phyloP scores from a whole-genome alignment of 2,888 invertebrate genomes.

The Synergus itoensis region DNA sequence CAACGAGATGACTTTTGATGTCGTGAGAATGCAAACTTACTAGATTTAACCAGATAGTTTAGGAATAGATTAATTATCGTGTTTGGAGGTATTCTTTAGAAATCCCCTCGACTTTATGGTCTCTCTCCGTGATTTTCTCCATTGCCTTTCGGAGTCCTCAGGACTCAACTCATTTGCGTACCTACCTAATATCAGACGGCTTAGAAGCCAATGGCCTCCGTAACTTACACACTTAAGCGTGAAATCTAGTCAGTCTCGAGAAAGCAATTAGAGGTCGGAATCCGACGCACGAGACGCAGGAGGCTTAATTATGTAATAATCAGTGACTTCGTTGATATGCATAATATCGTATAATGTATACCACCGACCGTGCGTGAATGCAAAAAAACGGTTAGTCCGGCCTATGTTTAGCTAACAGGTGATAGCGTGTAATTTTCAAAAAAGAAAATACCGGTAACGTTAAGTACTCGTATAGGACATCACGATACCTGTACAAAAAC shows the following conservation, averaged over 20 bases:
- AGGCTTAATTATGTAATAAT: slow-evolving; percentile 39
- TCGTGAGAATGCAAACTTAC: slow-evolving; percentile 14
- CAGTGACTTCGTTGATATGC: slow-evolving; percentile 39
- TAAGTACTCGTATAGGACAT: slow-evolving; percentile 28
- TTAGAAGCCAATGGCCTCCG: slow-evolving; percentile 41
- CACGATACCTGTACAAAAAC: slow-evolving; percentile 23
- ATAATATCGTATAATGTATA: slow-evolving; percentile 43
- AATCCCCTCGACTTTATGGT: slow-evolving; percentile 34
- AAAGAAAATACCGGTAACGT: slow-evolving; percentile 47
- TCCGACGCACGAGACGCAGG: slow-evolving; percentile 25
- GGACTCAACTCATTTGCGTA: slow-evolving; percentile 32
- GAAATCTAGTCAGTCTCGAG: slow-evolving; percentile 41
- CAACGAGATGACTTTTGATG: slow-evolving; percentile 16
- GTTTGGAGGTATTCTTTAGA: slow-evolving; percentile 13
- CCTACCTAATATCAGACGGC: slow-evolving; percentile 41
- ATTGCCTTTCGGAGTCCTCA: slow-evolving; percentile 34
- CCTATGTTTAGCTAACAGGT: slow-evolving; percentile 72
- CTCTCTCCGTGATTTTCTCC: slow-evolving; percentile 40
- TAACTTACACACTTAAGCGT: slow-evolving; percentile 35
- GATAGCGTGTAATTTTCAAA: slow-evolving; percentile 56
- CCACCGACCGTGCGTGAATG: slow-evolving; percentile 54
- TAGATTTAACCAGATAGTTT: slow-evolving; percentile 30
- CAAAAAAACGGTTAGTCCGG: slow-evolving; percentile 71
- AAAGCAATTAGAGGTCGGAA: slow-evolving; percentile 32
- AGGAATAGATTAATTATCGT: slow-evolving; percentile 18